These are phyloP conservation scores for Xanthia icteritia DNA, from an alignment of 2,888 invertebrate species.

Conservation along the genomic window DNA sequence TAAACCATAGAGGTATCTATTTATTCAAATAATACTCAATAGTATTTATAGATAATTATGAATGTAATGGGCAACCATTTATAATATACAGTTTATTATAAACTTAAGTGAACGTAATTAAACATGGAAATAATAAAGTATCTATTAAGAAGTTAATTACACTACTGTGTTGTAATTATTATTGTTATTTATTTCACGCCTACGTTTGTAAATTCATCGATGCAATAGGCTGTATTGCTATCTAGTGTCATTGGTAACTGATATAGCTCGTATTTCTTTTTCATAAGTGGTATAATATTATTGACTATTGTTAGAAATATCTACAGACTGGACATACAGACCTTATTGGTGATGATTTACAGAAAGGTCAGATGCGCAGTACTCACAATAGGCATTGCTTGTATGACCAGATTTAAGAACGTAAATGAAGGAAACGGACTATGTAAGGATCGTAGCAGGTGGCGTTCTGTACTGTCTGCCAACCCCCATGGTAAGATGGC, in stretches of 20 bases:
- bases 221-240: neutral
- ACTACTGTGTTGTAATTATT: neutral
- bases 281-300: neutral
- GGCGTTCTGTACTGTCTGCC: neutral
- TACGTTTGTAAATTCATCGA: constrained; percentile 13
- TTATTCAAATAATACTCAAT: neutral
- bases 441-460: neutral
- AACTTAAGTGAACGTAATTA: neutral
- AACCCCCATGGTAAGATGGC: neutral
- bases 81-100: neutral
- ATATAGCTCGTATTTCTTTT: neutral
- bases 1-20: neutral
- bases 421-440: neutral
- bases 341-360: neutral
- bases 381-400: neutral
- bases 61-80: neutral
- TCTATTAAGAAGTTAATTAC: neutral
- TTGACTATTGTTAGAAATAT: neutral
- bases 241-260: neutral
- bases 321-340: neutral
- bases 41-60: neutral
- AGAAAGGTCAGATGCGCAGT: neutral
- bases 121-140: neutral
- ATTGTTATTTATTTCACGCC: neutral
- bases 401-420: neutral